These are phyloP conservation scores for Subacronicta megacephala DNA, from an alignment of 2,888 invertebrate genomes.

Conservation along the genomic window DNA sequence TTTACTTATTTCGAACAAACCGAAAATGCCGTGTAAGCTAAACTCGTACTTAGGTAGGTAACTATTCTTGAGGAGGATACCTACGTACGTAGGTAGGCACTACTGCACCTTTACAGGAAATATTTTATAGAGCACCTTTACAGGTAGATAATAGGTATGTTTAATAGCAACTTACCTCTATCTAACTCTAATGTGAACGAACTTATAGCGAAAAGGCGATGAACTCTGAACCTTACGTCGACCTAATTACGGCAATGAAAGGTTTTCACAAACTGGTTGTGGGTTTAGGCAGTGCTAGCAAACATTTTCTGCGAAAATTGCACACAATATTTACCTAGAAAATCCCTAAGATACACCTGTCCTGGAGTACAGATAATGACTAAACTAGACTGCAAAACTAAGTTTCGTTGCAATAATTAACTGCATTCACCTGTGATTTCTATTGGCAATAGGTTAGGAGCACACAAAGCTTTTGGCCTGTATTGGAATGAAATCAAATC, in stretches of 20 bases:
- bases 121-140: too few relatives aligned
- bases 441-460: conserved; percentile 53
- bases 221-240: conserved; percentile 34
- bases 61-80: too few relatives aligned
- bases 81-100: not conserved
- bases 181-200: conserved; percentile 28
- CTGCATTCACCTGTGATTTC: conserved; percentile 66
- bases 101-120: not conserved
- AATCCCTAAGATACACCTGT: conserved; percentile 15
- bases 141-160: too few relatives aligned
- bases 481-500: conserved; percentile 69
- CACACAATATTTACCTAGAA: conserved; percentile 29
- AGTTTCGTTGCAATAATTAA: conserved; percentile 68
- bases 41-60: too few relatives aligned
- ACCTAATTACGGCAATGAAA: conserved; percentile 25
- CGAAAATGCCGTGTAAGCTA: too few relatives aligned
- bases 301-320: not conserved
- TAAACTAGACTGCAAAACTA: conserved; percentile 45
- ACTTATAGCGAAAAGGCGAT: conserved; percentile 41
- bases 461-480: conserved; percentile 64
- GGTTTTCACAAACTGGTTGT: too few relatives aligned
- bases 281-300: too few relatives aligned
- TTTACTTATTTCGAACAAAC: too few relatives aligned
- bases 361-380: conserved; percentile 34
- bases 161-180: too few relatives aligned